Percentiles rank a stretch among this genome's conserved stretches.
Conservation (phyloP, 1,140 invertebrate species). For the Drosophila pseudoobscura region DNA sequence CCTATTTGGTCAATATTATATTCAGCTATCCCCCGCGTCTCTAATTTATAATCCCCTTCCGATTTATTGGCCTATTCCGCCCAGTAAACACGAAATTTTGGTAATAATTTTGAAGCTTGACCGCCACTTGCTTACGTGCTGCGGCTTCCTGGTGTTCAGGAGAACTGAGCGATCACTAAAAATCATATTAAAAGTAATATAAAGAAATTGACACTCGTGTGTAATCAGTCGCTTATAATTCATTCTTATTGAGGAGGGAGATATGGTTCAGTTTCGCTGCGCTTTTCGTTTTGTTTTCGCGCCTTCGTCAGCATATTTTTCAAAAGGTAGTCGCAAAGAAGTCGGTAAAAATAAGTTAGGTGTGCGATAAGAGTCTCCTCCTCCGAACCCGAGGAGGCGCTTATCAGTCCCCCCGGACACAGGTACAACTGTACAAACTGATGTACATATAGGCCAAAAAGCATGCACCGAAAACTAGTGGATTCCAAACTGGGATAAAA, state of each 20-base stretch:
- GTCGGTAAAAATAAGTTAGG: slow-evolving; percentile 9
- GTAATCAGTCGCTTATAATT: slow-evolving; percentile 71
- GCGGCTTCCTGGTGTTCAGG: slow-evolving; percentile 26
- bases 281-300: slow-evolving; percentile 42
- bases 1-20: too few relatives aligned
- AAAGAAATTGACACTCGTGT: slow-evolving; percentile 61
- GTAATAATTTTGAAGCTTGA: slow-evolving; percentile 4
- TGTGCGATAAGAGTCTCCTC: slow-evolving; percentile 44
- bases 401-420: slow-evolving; percentile 34
- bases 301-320: slow-evolving; percentile 67
- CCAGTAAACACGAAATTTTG: slow-evolving; percentile 12
- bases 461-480: too few relatives aligned
- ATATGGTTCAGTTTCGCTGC: slow-evolving; percentile 56
- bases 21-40: too few relatives aligned
- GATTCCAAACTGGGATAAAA: too few relatives aligned
- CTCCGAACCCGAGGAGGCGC: not conserved
- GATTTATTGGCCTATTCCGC: not conserved
- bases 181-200: slow-evolving; percentile 52
- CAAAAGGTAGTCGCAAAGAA: slow-evolving; percentile 41
- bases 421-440: not conserved
- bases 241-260: slow-evolving; percentile 45
- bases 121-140: slow-evolving; percentile 50
- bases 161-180: slow-evolving; percentile 49
- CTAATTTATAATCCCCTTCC: not conserved
- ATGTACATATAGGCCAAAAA: too few relatives aligned